phyloP scores from a whole-genome alignment of 2,113 vertebrate genomes.

The Lutjanus erythropterus region DNA sequence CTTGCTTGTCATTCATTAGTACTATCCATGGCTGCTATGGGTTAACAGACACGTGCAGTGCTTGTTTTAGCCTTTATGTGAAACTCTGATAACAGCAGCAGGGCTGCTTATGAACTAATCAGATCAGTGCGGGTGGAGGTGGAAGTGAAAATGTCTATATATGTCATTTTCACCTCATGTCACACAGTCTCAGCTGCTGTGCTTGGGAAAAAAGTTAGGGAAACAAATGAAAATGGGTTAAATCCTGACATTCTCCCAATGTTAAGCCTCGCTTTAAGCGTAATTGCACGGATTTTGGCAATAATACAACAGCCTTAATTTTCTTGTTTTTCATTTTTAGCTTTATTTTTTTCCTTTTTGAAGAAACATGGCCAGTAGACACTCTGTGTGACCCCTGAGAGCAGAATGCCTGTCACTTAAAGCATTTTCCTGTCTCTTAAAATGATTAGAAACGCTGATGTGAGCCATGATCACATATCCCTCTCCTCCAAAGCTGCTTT shows the following conservation, averaged over 20 bases:
- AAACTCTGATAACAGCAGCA: slow-evolving; percentile 16
- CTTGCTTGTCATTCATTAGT: slow-evolving; percentile 26
- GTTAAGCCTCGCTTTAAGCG: slow-evolving; percentile 40
- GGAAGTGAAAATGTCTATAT: slow-evolving; percentile 1
- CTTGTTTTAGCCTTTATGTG: slow-evolving; percentile 3
- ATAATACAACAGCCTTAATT: slow-evolving; percentile 5
- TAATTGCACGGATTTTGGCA: slow-evolving; percentile 29
- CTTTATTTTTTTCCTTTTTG: not conserved
- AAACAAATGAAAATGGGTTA: slow-evolving; percentile 32
- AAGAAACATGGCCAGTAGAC: not conserved
- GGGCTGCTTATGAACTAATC: slow-evolving; percentile 2
- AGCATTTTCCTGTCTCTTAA: slow-evolving; percentile 66
- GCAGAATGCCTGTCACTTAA: slow-evolving; percentile 48
- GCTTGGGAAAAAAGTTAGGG: not conserved
- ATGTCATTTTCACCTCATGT: not conserved
- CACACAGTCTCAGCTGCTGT: not conserved
- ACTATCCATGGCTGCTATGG: not conserved
- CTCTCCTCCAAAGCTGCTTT: slow-evolving; percentile 70
- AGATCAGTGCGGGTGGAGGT: not conserved
- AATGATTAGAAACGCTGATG: slow-evolving; percentile 72
- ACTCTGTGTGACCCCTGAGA: slow-evolving; percentile 8
- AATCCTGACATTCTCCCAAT: slow-evolving; percentile 21
- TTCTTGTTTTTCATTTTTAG: not conserved
- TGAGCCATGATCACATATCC: slow-evolving; percentile 60
- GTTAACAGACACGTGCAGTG: not conserved